phyloP scores from a whole-genome alignment of 2,888 invertebrate genomes.

The Tetragonula carbonaria region DNA sequence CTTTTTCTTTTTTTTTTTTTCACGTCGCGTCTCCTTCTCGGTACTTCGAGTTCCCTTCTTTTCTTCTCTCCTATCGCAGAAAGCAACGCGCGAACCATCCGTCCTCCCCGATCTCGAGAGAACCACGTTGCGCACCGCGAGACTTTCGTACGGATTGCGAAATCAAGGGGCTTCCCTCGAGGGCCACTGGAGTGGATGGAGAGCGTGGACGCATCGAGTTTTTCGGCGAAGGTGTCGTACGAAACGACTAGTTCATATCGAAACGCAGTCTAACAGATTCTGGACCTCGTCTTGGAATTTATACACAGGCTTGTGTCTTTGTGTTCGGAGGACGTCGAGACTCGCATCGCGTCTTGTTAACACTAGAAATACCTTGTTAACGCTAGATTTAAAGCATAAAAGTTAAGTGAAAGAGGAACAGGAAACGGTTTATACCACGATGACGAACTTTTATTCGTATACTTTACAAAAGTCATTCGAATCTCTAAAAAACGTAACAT shows the following conservation, averaged over 20 bases:
- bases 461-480: too few species aligned
- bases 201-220: slow-evolving; percentile 18
- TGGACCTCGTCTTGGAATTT: too few species aligned
- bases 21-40: neutral
- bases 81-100: neutral
- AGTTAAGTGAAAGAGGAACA: too few species aligned
- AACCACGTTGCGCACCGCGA: slow-evolving; percentile 63
- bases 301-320: too few species aligned
- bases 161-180: slow-evolving; percentile 79
- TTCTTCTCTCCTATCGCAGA: neutral
- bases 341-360: too few species aligned
- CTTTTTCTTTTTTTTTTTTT: neutral
- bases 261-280: too few species aligned
- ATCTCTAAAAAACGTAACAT: too few species aligned
- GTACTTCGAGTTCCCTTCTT: neutral
- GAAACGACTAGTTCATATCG: neutral
- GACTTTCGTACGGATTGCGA: slow-evolving; percentile 79
- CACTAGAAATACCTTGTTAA: too few species aligned
- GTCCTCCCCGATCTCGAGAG: slow-evolving; percentile 10
- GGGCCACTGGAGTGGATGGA: slow-evolving; percentile 61
- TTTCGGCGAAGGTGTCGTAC: neutral
- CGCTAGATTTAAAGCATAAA: too few species aligned
- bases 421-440: too few species aligned
- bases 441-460: too few species aligned
- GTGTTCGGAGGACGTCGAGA: too few species aligned